A percentile compares a stretch with the other conserved stretches of the same genome.
Evolutionary conservation across 1,140 invertebrate genomes (phyloP).

Genomic region (Drosophila nannoptera): DNA sequence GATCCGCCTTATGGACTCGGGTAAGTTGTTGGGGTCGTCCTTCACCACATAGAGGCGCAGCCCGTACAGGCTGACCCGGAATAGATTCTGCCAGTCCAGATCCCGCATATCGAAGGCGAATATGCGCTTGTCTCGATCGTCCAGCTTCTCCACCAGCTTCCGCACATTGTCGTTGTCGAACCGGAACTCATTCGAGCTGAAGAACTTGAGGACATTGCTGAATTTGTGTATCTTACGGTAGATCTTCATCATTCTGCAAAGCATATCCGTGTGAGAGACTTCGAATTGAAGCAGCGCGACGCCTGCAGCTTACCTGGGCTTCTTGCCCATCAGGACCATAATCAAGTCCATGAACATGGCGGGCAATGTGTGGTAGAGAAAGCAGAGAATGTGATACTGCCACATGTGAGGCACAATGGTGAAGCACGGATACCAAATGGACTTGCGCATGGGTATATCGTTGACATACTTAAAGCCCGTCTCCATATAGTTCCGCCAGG

Average conservation of each 20-base stretch:
- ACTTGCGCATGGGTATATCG: slow-evolving; percentile 77
- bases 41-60: slow-evolving; percentile 85
- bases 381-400: slow-evolving; percentile 79
- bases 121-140: slow-evolving; percentile 82
- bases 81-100: slow-evolving; percentile 84
- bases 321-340: slow-evolving; percentile 80
- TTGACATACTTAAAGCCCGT: slow-evolving; percentile 78
- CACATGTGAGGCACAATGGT: slow-evolving; percentile 80
- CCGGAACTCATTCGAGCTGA: slow-evolving; percentile 85
- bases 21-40: slow-evolving; percentile 84
- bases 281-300: neutral
- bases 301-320: slow-evolving; percentile 80
- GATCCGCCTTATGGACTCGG: slow-evolving; percentile 81
- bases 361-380: slow-evolving; percentile 83
- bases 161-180: slow-evolving; percentile 85
- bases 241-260: slow-evolving; percentile 84
- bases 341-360: slow-evolving; percentile 82
- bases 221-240: slow-evolving; percentile 88
- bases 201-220: slow-evolving; percentile 85
- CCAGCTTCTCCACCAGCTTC: slow-evolving; percentile 82
- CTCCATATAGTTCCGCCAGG: slow-evolving; percentile 83
- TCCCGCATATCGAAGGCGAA: slow-evolving; percentile 86
- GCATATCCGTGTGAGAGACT: neutral
- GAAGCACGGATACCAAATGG: slow-evolving; percentile 81
- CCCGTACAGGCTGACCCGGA: slow-evolving; percentile 83